Evolutionary conservation across 2,888 invertebrate species (phyloP).

Genomic region (Drosophila differens): DNA sequence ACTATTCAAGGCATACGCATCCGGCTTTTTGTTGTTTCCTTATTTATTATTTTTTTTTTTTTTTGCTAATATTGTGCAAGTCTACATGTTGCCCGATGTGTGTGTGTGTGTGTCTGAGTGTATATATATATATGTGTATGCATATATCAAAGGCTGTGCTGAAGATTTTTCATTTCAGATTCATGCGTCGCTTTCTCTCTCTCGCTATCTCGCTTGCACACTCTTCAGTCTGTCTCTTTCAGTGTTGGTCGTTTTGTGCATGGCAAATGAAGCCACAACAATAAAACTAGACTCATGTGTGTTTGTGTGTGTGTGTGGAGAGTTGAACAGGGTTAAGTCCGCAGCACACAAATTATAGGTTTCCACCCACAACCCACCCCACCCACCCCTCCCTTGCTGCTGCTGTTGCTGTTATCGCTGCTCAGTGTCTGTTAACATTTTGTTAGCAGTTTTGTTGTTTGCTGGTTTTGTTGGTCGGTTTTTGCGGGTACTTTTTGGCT

Average conservation of each 20-base stretch:
- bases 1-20: slow-evolving; percentile 15
- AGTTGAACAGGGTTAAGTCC: slow-evolving; percentile 19
- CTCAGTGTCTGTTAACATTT: slow-evolving; percentile 43
- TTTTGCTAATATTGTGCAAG: slow-evolving; percentile 50
- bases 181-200: slow-evolving; percentile 50
- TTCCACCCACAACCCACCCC: slow-evolving; percentile 44
- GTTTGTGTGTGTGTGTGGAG: slow-evolving; percentile 8
- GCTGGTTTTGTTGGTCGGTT: slow-evolving; percentile 8
- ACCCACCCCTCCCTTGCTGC: slow-evolving; percentile 9
- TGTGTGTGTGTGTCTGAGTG: slow-evolving; percentile 11
- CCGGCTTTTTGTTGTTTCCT: slow-evolving; percentile 4
- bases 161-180: slow-evolving; percentile 81
- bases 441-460: slow-evolving; percentile 14
- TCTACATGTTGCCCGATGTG: slow-evolving; percentile 33
- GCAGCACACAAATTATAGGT: slow-evolving; percentile 73
- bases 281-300: slow-evolving; percentile 60
- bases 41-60: not conserved
- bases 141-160: slow-evolving; percentile 40
- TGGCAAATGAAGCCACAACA: slow-evolving; percentile 81
- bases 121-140: slow-evolving; percentile 23
- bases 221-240: slow-evolving; percentile 6
- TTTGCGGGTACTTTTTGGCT: not conserved
- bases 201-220: slow-evolving; percentile 2
- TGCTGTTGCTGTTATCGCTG: slow-evolving; percentile 36
- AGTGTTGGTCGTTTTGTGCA: slow-evolving; percentile 59